Base-by-base conservation (phyloP, 1,140 invertebrate genomes). In the Charaxes varanes region DNA sequence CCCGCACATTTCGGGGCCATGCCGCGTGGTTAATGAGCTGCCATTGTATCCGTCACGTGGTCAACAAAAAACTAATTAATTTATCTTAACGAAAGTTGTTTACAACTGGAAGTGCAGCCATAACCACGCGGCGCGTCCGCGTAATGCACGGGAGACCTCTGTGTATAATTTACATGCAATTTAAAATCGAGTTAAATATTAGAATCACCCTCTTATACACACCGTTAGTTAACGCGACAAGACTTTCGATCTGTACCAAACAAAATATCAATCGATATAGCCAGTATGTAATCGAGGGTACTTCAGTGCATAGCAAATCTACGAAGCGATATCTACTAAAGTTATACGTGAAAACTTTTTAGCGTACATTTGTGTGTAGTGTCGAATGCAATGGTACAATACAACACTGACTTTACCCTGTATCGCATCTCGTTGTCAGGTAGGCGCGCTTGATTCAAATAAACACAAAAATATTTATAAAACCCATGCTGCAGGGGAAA, bases 301-400 rank as follows among this genome's bases (percentile, higher is more conserved):
- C 53, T 67, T 59, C 42, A 59, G 62, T 62, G 58, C 49, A 55
- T 36, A 26, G 45, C 34, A 35, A 46, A 43, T 34, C 45, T 41
- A 55, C 43, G 41, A 53, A 55, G 40, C 51, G 38, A 23, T 65
- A 57, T 41, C 57, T 63, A 62, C 62, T 59, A 62, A 67, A 62
- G 4, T 62, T 61, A 61, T 68, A 66, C 48, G 72, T 70, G 71
- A 64, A 79, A 77, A 66, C 59, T 79, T 83, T 84, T 84, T 85
- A 86, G 84, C 84, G 84, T 84, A 84, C 84, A 86, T 83, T 57
- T 86, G 84, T 85, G 84, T 86, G 84, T 82, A 73, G 80, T 74
- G 77, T 79, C 83, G 80, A 84, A 84, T 78, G 81, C 84, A 86
- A 84, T 85, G 82, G 79, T 85, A 83, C 84, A 85, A 86, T 63